phyloP scores from a whole-genome alignment of 2,888 invertebrate genomes.

The Eupeodes latifasciatus region DNA sequence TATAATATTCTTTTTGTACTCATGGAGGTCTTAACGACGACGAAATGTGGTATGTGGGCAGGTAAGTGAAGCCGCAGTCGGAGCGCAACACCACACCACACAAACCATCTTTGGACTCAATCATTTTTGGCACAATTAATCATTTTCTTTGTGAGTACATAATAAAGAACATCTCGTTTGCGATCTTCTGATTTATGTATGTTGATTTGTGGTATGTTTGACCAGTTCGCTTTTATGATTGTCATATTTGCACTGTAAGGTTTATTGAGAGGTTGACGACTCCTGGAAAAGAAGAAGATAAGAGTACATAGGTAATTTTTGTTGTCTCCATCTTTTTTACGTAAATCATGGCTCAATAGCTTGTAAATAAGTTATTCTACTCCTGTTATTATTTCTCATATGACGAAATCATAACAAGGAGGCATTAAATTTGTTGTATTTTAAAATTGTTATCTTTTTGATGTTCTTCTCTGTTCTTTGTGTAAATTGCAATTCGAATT shows the following conservation, averaged over 20 bases:
- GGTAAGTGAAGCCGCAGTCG: background rate
- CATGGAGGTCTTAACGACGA: constrained; percentile 1
- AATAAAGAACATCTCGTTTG: constrained; percentile 1
- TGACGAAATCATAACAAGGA: no score
- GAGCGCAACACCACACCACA: background rate
- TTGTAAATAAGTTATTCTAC: no score
- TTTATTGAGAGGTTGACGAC: background rate
- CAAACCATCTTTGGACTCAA: constrained; percentile 10
- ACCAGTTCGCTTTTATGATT: background rate
- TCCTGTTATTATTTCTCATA: no score
- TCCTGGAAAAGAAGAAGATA: background rate
- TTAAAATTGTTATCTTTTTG: no score
- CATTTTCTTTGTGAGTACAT: constrained; percentile 1
- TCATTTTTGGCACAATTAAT: constrained; percentile 38
- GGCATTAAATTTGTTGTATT: no score
- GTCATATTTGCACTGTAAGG: background rate
- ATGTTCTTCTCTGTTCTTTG: no score
- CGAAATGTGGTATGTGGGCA: constrained; percentile 18
- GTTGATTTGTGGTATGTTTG: constrained; percentile 6
- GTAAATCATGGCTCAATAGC: no score
- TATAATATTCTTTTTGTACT: constrained; percentile 19
- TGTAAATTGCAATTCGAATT: no score
- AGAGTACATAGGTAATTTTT: background rate
- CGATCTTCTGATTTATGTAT: constrained; percentile 29
- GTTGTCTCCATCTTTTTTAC: background rate